Base-by-base conservation (phyloP, 2,113 vertebrate species). In the Pygathrix nemaeus region DNA sequence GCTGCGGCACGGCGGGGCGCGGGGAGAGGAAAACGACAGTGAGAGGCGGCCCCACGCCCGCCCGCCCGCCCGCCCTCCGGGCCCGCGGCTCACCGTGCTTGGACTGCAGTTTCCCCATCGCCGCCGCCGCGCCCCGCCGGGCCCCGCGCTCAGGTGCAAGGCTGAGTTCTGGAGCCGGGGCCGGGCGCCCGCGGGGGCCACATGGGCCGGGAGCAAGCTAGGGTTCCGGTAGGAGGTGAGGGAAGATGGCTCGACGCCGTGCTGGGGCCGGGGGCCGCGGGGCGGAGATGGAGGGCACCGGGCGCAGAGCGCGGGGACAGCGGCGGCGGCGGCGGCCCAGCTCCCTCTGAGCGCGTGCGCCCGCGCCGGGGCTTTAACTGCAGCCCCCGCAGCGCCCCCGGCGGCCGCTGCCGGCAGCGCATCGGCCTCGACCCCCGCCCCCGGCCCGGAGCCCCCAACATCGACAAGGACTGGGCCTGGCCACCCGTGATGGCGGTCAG, bases 361-460 rank as follows among this genome's bases (percentile, higher is more conserved):
- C 59, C 76, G 90, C 75, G 59, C 96, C 61, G 27, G 48, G 52
- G 73, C 83, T 96, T 89, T 92, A 94, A 89, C 83, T 14, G 43
- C 48, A 52, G 79, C 75, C 75, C 83, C 88, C 66, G 93, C 93
- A 96, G 96, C 95, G 93, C 97, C 96, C 90, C 96, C n/a, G 32
- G 93, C 57, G 97, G 97, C 82, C 78, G 59, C 78, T 27, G 48
- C 9, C 82, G 72, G 83, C 27, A 95, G 87, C 72, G 64, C 96
- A 45, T 13, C 10, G 38, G 38, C 45, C 68, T 23, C 43, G 18
- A 66, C 68, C 79, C 50, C 64, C 40, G 0, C 25, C 75, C 16
- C 38, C 2, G 9, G 2, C 6, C 59, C 27, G 6, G 61, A 1
- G 61, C 13, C 61, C 59, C 12, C 61, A 5, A 12, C 27, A 64